Base-by-base conservation (phyloP, 2,113 vertebrate species). In the Cavia aperea region DNA sequence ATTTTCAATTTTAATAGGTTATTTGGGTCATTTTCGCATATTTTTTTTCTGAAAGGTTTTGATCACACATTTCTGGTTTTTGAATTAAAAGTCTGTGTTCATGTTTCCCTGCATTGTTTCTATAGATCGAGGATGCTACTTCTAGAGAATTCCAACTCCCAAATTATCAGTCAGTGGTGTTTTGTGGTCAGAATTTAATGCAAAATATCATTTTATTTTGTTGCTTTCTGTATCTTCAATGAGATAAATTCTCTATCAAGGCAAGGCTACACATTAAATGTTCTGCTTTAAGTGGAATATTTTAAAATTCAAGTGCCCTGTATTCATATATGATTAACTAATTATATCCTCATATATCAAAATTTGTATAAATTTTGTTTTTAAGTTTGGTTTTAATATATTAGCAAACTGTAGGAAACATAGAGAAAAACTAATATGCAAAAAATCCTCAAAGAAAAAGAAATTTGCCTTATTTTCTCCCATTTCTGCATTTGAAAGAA, bases 251-350 rank as follows among this genome's bases (percentile, higher is more conserved):
- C 63, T 43, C 26, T 14, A 83, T 7, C 31, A 49, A 90, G 18
- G 29, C 31, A 87, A 87, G 6, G 5, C 7, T 85, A 12, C 54
- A 49, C 14, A 77, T 33, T 36, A 62, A 85, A 46, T 60, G 29
- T 7, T 95, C 19, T 39, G 4, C 8, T 86, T 88, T 87, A 78
- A 68, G 62, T 62, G 68, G 43, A 88, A 43, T 2, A 66, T 89
- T 87, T 96, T 82, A 81, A 88, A 92, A 75, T 85, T 72, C 46
- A 92, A 79, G 36, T 62, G 24, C 43, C 39, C 10, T 91, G 4
- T 26, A 46, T 26, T 75, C 39, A 46, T 75, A 75, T 26, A 46
- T 39, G 26, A 5, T 46, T 70, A 73, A 73, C 43, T 73, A 73
- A 73, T 73, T 73, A 14, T 75, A 84, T 89, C 10, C 75, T 62